Evolutionary conservation across 2,888 invertebrate species (phyloP).

Genomic region (Diarsia mendica): DNA sequence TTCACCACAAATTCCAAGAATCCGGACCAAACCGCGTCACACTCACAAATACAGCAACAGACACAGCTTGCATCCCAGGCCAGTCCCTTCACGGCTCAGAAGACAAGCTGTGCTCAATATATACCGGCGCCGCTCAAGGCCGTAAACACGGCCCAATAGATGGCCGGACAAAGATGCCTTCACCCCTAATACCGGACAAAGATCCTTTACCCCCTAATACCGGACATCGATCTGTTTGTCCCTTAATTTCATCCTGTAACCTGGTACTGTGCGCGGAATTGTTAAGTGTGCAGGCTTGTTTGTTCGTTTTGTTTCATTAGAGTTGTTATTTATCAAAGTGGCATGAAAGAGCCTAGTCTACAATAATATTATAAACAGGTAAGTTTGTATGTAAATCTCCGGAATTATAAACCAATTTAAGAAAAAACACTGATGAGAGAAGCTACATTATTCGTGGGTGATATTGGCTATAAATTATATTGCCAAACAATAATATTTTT

Average conservation of each 20-base stretch:
- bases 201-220: conserved; percentile 12
- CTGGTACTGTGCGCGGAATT: conserved; percentile 14
- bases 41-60: conserved; percentile 3
- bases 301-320: neutral
- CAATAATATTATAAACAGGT: too few relatives aligned
- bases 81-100: conserved; percentile 44
- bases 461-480: too few relatives aligned
- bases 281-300: neutral
- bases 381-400: too few relatives aligned
- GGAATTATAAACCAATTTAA: too few relatives aligned
- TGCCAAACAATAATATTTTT: too few relatives aligned
- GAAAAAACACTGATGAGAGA: too few relatives aligned
- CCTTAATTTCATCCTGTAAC: conserved; percentile 46
- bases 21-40: neutral
- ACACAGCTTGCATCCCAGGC: conserved; percentile 21
- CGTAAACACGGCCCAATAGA: conserved; percentile 47
- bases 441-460: too few relatives aligned
- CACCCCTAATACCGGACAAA: neutral
- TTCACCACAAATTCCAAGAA: neutral
- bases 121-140: conserved; percentile 30
- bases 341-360: too few relatives aligned
- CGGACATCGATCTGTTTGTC: conserved; percentile 47
- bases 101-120: conserved; percentile 38
- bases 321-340: neutral
- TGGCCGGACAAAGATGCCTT: conserved; percentile 39